phyloP scores from a whole-genome alignment of 2,888 invertebrate genomes.

The Halocaridina rubra region DNA sequence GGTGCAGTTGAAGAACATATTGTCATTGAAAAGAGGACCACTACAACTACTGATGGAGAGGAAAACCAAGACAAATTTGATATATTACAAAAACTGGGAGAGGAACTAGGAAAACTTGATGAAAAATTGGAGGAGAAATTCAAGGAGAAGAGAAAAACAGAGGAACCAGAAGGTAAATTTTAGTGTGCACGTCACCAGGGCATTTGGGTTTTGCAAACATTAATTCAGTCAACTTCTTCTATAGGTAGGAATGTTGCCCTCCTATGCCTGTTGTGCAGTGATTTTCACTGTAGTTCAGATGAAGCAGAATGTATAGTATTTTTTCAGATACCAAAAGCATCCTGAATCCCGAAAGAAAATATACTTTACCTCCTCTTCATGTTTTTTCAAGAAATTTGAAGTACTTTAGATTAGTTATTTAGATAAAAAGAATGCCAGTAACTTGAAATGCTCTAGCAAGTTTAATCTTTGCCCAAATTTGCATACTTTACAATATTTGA shows the following conservation, averaged over 20 bases:
- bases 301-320: conserved; percentile 32
- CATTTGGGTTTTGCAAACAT: not conserved
- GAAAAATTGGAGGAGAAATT: conserved; percentile 62
- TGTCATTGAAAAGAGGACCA: conserved; percentile 16
- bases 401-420: not conserved
- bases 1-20: conserved; percentile 53
- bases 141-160: conserved; percentile 60
- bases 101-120: conserved; percentile 62
- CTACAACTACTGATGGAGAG: not conserved
- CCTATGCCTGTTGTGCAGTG: conserved; percentile 43
- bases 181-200: conserved; percentile 35
- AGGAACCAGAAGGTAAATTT: conserved; percentile 60
- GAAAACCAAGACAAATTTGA: conserved; percentile 56
- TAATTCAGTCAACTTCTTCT: conserved; percentile 11
- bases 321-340: conserved; percentile 15
- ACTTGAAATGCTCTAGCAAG: not conserved
- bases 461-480: not conserved
- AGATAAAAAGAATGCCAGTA: not conserved
- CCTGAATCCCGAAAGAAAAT: conserved; percentile 21
- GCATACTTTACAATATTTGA: too few species aligned
- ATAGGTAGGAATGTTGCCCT: conserved; percentile 19
- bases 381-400: not conserved
- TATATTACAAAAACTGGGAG: conserved; percentile 60
- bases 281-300: conserved; percentile 1
- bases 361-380: not conserved